Evolutionary conservation across 2,113 vertebrate species (phyloP), one percentile per base, ranked within the genome.

Genomic region (Etia nguti): DNA sequence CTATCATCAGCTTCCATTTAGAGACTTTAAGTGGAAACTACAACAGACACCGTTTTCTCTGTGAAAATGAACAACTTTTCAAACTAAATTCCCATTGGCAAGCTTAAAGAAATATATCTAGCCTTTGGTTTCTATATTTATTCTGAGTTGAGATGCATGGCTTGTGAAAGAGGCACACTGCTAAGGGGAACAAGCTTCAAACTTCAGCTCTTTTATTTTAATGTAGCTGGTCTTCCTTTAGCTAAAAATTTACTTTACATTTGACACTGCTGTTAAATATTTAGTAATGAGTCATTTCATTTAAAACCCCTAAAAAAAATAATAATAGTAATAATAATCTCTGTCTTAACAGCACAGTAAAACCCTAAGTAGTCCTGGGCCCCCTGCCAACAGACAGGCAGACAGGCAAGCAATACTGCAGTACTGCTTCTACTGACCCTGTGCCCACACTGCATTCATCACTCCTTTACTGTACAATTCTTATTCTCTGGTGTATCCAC

Each of bases 401-500:
- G 94, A 93, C 91, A 91, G 86, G 34, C 80, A 6, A 82, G 84
- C 82, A 82, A 57, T 50, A 50, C 84, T 83, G 80, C 86, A 89
- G 84, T 43, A 20, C 24, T 77, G 79, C 80, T 88, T 80, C 86
- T 10, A 81, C 59, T 92, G 94, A 94, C 93, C 89, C 60, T 16
- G 20, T 81, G 86, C 92, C 92, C 90, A 94, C 93, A 31, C 90
- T 88, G 41, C 10, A 90, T 88, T 93, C 91, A 93, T 88, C 92
- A 88, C 79, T 68, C 89, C 50, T 83, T 81, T 60, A 87, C 81
- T 81, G 52, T 68, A 46, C 75, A 90, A 92, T 81, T 81, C 68
- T 31, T 85, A 87, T 80, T 86, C 90, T 60, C 92, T 80, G 20
- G 80, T 85, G 86, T 80, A 73, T 81, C 73, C 55, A 80, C 43